Evolutionary conservation across 2,113 vertebrate species (phyloP).

Genomic region (Corythoichthys intestinalis): DNA sequence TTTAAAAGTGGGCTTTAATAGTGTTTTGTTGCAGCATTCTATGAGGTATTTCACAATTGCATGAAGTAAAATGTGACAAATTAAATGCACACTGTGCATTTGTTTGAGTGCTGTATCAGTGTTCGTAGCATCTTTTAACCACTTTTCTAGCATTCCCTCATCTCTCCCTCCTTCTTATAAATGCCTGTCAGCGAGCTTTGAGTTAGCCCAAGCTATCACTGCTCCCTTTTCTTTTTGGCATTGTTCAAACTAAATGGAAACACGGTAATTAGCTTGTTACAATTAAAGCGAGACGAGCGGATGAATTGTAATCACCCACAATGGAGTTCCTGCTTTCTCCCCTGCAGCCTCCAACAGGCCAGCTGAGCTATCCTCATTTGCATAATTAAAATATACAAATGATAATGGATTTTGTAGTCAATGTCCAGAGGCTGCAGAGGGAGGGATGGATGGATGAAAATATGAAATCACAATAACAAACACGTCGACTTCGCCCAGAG

Average conservation of each 20-base stretch:
- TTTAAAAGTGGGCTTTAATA: neutral
- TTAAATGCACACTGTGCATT: neutral
- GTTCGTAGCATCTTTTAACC: neutral
- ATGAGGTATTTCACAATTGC: neutral
- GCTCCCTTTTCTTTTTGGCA: constrained; percentile 83
- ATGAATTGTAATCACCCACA: constrained; percentile 99
- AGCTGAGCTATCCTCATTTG: constrained; percentile 99
- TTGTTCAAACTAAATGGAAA: constrained; percentile 99
- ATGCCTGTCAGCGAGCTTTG: constrained; percentile 57
- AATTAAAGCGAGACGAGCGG: constrained; percentile 99
- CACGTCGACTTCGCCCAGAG: constrained; percentile 82
- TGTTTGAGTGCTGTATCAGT: neutral
- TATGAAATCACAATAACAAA: constrained; percentile 99
- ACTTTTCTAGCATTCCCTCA: neutral
- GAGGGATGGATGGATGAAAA: constrained; percentile 76
- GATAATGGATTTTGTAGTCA: constrained; percentile 99
- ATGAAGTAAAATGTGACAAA: neutral
- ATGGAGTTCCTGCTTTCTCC: constrained; percentile 92
- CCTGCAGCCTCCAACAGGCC: constrained; percentile 93
- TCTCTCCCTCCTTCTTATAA: constrained; percentile 9
- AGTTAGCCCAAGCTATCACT: constrained; percentile 76
- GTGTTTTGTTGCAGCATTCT: neutral
- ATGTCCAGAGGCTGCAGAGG: constrained; percentile 99
- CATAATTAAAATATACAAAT: constrained; percentile 99
- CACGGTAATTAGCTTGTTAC: constrained; percentile 99